A percentile compares a stretch with the other conserved stretches of the same genome.
Evolutionary conservation across 2,888 invertebrate genomes (phyloP).

Genomic region (Drosophila neotestacea): DNA sequence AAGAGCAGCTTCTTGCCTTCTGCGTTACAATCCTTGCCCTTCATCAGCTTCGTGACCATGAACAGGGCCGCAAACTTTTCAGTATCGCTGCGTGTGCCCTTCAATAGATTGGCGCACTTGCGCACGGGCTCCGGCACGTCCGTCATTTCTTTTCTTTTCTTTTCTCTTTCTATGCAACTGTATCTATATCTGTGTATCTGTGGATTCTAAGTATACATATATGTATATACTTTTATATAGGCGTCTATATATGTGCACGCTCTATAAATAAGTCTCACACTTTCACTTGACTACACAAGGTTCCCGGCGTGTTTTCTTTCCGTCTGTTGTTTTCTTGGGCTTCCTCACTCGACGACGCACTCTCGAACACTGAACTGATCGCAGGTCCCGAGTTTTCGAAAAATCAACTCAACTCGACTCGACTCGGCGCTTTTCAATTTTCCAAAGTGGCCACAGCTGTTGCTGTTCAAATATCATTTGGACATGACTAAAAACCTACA

Average conservation of each 20-base stretch:
- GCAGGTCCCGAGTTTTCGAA: constrained; percentile 20
- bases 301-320: constrained; percentile 50
- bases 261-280: constrained; percentile 74
- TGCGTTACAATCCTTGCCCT: constrained; percentile 92
- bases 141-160: constrained; percentile 74
- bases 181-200: constrained; percentile 17
- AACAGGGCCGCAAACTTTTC: constrained; percentile 96
- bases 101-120: constrained; percentile 93
- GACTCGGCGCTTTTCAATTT: constrained; percentile 57
- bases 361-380: constrained; percentile 83
- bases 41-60: constrained; percentile 95
- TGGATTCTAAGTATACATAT: constrained; percentile 26
- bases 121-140: constrained; percentile 91
- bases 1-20: constrained; percentile 93
- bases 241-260: constrained; percentile 33
- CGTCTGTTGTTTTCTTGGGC: constrained; percentile 32
- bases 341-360: constrained; percentile 78
- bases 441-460: constrained; percentile 76
- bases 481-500: constrained; percentile 72
- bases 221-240: constrained; percentile 26
- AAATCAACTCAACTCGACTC: constrained; percentile 9
- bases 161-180: too few relatives aligned
- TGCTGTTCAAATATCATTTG: constrained; percentile 61
- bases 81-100: constrained; percentile 92
- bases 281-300: constrained; percentile 74